Base-by-base conservation (phyloP, 1,140 invertebrate species). In the Maconellicoccus hirsutus region DNA sequence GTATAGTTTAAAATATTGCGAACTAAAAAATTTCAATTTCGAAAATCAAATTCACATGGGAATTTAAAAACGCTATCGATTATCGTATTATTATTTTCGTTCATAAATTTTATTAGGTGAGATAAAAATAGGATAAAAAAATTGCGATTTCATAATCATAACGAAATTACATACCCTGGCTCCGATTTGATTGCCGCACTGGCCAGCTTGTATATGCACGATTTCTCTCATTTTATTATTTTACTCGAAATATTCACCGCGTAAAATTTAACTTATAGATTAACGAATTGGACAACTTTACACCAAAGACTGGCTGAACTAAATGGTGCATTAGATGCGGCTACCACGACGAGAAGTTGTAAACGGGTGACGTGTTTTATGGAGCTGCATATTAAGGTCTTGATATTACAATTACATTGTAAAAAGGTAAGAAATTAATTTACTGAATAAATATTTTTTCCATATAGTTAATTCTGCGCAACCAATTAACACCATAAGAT, bases 161-260 rank as follows among this genome's bases (percentile, higher is more conserved):
- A n/a, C n/a, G n/a, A n/a, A n/a, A n/a, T n/a, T n/a, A 33, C 42
- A 10, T 66, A 93, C 91, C 88, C 94, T 96, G 63, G 92, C 89
- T 77, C 93, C 93, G 78, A 96, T 95, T 82, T 95, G 92, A 81
- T 96, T 96, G 71, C 93, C 93, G 80, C 93, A 96, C 79, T 95
- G 93, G 70, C 93, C 93, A 72, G 89, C 90, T 80, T 96, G 93
- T 71, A 96, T 83, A 78, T 95, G 92, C 63, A 95, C 90, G 75
- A 96, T 96, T 87, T 96, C 93, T 80, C 93, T 87, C 93, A 96
- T 96, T 26, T 66, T 26, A 26, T 14, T 23, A 66, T 25, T 66
- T 23, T 16, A 23, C 1, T 23, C 22, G 25, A 25, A 66, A 66
- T 23, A 25, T 23, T 6, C 10, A 25, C 61, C 22, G 10, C 4